Evolutionary conservation across 2,888 invertebrate genomes (phyloP), one percentile per base, ranked within the genome.

Genomic region (Lamproptera curius): DNA sequence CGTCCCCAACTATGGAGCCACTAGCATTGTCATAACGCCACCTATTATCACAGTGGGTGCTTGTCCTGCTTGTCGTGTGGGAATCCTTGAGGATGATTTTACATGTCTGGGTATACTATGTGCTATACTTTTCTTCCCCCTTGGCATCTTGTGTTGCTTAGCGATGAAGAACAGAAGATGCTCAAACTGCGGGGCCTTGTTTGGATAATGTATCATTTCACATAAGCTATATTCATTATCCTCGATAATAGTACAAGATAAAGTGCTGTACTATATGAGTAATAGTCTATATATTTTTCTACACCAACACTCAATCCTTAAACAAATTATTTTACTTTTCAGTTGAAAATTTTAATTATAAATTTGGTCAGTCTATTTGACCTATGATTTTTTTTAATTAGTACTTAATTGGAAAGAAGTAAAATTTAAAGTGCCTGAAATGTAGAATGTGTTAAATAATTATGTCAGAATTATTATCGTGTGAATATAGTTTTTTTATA

Each of bases 51-150:
- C 95, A 0, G 93, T 97, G 0, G 96, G 96, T 0, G 95, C 93
- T 1, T 97, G 97, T 74, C 97, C 97, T 1, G 94, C 95, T 1
- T 97, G 97, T 69, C 89, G 96, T 58, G 95, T 96, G 50, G 97
- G 97, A 11, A 90, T 95, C 16, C 82, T 97, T 34, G 95, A 96
- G 79, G 96, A 96, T 62, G 95, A 96, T 67, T 97, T 93, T 75
- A 94, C 96, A 0, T 94, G 94, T 63, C 87, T 95, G 36, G 97
- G 96, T 47, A 88, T 97, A 10, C 82, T 94, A 46, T 96, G 96
- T 77, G 95, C 95, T 14, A 94, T 96, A 52, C 81, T 94, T 20
- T 95, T 94, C 77, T 97, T 97, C 69, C 97, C 97, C 0, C 42
- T 96, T 28, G 97, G 97, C 23, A 92, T 97, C 53, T 77, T 97